Base-by-base conservation (phyloP, 2,113 vertebrate genomes). In the Ciconia stormi region DNA sequence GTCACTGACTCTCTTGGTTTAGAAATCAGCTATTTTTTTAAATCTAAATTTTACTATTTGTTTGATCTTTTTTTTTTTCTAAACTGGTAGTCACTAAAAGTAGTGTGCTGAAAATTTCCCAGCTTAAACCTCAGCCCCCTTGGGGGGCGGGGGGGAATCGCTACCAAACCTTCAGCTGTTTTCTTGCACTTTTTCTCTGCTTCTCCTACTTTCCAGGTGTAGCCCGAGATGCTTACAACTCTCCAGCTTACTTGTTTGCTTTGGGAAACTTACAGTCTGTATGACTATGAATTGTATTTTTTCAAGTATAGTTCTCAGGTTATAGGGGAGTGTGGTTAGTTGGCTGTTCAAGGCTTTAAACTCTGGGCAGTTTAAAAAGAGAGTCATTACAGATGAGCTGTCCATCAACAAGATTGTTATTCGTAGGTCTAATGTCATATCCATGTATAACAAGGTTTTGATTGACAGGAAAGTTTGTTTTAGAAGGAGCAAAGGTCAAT, bases 381-480 rank as follows among this genome's bases (percentile, higher is more conserved):
- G 79, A 70, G 34, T 76, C 0, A 2, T 34, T 84, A 93, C 82
- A 65, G 91, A 94, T 6, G 56, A 94, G 96, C 96, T 97, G 97
- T 97, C 97, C 73, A 59, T 97, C 97, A 97, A 26, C 0, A 77
- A 95, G 91, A 80, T 81, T 92, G 94, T 94, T 97, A 90, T 96
- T 93, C 2, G 13, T 84, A 94, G 93, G 92, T 92, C 93, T 96
- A 84, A 89, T 91, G 91, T 94, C 94, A 87, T 97, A 95, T 93
- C 91, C 32, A 16, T 96, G 90, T 97, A 76, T 90, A 95, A 97
- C 62, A 82, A 83, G 96, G 61, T 95, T 76, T 87, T 97, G 97
- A 97, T 95, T 97, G 97, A 97, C 97, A 87, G 91, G 72, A 66
- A 97, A 97, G 97, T 95, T 97, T 97, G 93, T 95, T 95, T 95